Evolutionary conservation across 2,113 vertebrate genomes (phyloP).

Genomic region (Lagopus muta): DNA sequence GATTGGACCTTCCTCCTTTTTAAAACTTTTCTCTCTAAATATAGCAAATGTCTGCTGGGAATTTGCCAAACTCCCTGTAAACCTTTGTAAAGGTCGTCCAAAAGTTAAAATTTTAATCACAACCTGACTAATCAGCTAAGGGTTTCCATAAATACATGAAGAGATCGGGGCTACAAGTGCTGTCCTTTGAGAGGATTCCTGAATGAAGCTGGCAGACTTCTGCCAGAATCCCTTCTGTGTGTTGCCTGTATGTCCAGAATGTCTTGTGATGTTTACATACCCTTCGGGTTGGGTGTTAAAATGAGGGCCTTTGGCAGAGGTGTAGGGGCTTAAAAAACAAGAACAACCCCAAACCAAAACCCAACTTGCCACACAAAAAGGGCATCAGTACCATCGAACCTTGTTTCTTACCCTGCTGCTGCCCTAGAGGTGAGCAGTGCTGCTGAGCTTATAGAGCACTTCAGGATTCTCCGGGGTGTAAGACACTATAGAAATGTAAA

Average conservation of each 20-base stretch:
- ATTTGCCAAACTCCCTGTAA: not conserved
- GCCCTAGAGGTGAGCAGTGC: not conserved
- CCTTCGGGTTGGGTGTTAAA: not conserved
- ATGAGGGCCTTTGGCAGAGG: not conserved
- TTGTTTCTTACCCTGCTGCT: not conserved
- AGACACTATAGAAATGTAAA: constrained; percentile 46
- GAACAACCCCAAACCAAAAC: not conserved
- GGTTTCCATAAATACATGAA: not conserved
- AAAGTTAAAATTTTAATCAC: not conserved
- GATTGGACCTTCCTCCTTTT: not conserved
- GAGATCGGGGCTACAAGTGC: not conserved
- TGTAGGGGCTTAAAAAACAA: not conserved
- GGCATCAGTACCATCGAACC: not conserved
- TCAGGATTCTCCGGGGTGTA: constrained; percentile 29
- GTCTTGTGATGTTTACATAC: not conserved
- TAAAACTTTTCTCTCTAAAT: not conserved
- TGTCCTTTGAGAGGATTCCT: not conserved
- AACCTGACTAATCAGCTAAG: not conserved
- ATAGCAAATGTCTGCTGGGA: not conserved
- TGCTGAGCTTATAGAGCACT: not conserved
- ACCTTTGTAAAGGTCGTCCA: constrained; percentile 28
- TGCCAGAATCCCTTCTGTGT: not conserved
- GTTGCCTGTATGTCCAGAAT: not conserved
- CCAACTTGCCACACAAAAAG: not conserved
- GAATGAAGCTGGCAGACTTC: not conserved